Base-by-base conservation (phyloP, 2,113 vertebrate species). In the Charadrius vociferus region DNA sequence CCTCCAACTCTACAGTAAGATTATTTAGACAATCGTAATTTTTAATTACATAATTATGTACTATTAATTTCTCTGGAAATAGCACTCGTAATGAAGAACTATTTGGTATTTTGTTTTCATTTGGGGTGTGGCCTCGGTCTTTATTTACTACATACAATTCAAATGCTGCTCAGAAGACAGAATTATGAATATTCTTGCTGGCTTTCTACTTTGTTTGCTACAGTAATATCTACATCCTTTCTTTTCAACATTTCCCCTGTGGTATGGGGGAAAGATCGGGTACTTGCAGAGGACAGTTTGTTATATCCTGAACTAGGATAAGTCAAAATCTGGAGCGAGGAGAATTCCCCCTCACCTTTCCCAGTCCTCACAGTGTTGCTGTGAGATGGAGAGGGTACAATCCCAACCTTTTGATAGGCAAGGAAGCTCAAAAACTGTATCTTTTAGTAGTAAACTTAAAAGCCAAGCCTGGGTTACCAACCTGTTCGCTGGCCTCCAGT, bases 41-140 rank as follows among this genome's bases (percentile, higher is more conserved):
- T 66, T 82, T 90, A 92, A 92, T 93, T 92, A 22, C 67, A 66
- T 97, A 86, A 93, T 93, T 88, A 73, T 16, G 9, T 75, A 21
- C 58, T 86, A 30, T 88, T 85, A 43, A 66, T 65, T 96, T 96
- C 58, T 90, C 43, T 93, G 75, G 82, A 90, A 96, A 92, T 56
- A 55, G 50, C 52, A 50, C 32, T 96, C 71, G 85, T 79, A 45
- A 81, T 82, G 82, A 92, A n/a, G 36, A 66, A 9, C 67, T 90
- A 34, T 73, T 92, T 58, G 80, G 59, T 58, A 27, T 53, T 82
- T 87, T 41, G 37, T 68, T 90, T 92, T 77, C 50, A 65, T 58
- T 86, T 20, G 41, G 59, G 82, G 75, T 90, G 93, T 86, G 63
- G 12, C 80, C n/a, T 83, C 55, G 49, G 34, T 82, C 41, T 73